Conservation (phyloP, 1,140 invertebrate genomes). For the Matsumurasca onukii region DNA sequence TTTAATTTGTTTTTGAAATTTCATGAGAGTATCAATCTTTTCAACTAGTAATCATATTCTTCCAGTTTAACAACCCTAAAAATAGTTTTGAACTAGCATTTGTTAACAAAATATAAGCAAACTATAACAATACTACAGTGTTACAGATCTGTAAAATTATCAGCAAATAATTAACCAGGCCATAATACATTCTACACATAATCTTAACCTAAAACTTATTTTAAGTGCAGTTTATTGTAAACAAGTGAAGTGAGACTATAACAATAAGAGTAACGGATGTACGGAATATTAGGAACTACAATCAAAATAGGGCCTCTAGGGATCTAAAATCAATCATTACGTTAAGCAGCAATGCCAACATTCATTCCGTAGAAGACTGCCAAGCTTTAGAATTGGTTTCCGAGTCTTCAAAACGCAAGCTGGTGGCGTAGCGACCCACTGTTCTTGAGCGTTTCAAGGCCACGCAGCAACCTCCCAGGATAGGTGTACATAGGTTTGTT, state of each 20-base stretch:
- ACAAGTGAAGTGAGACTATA: conserved; percentile 7
- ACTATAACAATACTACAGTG: too few species aligned
- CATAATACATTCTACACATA: too few species aligned
- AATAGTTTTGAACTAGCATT: too few species aligned
- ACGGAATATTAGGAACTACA: not conserved
- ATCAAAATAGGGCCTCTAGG: conserved; percentile 16
- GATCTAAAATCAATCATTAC: conserved; percentile 22
- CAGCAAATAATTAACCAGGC: too few species aligned
- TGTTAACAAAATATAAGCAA: too few species aligned
- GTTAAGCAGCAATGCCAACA: conserved; percentile 24
- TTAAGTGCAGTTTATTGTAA: too few species aligned
- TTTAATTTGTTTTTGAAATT: too few species aligned
- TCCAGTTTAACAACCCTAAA: too few species aligned
- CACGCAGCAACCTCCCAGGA: not conserved
- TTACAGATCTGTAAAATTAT: too few species aligned
- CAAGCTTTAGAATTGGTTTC: conserved; percentile 27
- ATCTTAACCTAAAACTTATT: too few species aligned
- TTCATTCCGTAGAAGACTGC: conserved; percentile 20
- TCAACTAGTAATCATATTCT: too few species aligned
- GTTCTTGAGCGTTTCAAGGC: conserved; percentile 18
- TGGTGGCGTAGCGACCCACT: conserved; percentile 16
- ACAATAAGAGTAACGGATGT: not conserved
- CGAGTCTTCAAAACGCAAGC: not conserved
- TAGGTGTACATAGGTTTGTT: not conserved
- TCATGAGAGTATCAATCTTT: too few species aligned